Conservation (phyloP, 2,888 invertebrate genomes). For the Drosophila ustulata region DNA sequence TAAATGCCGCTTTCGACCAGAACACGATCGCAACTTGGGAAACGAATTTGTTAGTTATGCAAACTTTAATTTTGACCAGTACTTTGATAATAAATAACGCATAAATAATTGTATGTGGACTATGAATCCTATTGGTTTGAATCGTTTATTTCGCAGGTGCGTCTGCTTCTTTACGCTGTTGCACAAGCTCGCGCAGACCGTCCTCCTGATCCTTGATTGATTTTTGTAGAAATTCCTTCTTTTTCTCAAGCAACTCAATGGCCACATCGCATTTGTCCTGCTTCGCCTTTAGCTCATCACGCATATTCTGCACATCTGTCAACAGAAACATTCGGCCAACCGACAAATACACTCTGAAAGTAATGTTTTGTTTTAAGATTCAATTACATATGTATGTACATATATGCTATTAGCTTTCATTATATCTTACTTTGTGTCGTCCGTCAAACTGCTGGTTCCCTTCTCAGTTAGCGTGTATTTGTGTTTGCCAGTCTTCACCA, state of each 20-base stretch:
- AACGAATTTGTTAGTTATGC: constrained; percentile 97
- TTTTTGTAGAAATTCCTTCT: constrained; percentile 90
- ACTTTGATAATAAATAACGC: constrained; percentile 74
- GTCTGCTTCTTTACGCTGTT: constrained; percentile 87
- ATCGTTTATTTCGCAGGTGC: constrained; percentile 54
- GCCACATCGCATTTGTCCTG: constrained; percentile 88
- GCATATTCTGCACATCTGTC: constrained; percentile 88
- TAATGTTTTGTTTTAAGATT: background rate
- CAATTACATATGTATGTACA: too few relatives aligned
- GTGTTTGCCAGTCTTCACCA: constrained; percentile 89
- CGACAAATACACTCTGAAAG: constrained; percentile 85
- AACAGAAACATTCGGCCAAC: constrained; percentile 93
- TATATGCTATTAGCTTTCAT: background rate
- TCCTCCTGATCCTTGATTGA: constrained; percentile 93
- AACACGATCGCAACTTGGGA: constrained; percentile 94
- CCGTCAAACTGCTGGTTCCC: constrained; percentile 82
- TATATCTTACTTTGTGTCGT: constrained; percentile 81
- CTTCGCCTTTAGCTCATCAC: constrained; percentile 87
- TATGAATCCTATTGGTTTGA: constrained; percentile 2
- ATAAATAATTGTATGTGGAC: constrained; percentile 17
- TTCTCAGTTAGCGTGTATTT: constrained; percentile 90
- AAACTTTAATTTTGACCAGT: constrained; percentile 91
- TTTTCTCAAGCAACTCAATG: constrained; percentile 89
- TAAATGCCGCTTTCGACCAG: constrained; percentile 90
- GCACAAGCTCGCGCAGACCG: constrained; percentile 92